phyloP scores from a whole-genome alignment of 2,113 vertebrate genomes.

The Epinephelus moara region DNA sequence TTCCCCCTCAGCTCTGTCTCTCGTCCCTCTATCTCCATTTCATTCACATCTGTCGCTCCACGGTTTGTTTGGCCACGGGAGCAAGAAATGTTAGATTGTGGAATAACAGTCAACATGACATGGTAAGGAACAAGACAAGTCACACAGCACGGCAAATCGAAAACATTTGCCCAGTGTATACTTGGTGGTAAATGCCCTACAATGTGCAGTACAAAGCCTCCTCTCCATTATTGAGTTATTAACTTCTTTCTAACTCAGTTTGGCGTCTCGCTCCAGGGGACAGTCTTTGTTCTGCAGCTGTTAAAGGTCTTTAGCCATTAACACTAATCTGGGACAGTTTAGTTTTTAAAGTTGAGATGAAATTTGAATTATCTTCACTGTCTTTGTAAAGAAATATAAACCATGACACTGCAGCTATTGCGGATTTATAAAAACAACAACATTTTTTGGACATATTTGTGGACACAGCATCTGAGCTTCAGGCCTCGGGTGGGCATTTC shows the following conservation, averaged over 20 bases:
- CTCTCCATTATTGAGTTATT: conserved; percentile 9
- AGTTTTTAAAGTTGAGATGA: background rate
- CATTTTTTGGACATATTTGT: background rate
- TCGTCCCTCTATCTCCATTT: conserved; percentile 26
- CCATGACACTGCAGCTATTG: background rate
- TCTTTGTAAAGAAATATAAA: background rate
- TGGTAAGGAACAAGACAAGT: conserved; percentile 42
- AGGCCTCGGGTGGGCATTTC: too few species aligned
- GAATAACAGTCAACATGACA: conserved; percentile 43
- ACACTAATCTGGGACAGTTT: background rate
- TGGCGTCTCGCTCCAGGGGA: conserved; percentile 1
- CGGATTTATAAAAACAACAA: too few species aligned
- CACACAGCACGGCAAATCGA: conserved; percentile 25
- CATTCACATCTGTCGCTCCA: conserved; percentile 1
- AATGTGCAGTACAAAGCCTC: background rate
- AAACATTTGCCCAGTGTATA: conserved; percentile 46
- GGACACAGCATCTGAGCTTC: background rate
- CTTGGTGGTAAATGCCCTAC: conserved; percentile 16
- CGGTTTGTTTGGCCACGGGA: conserved; percentile 56
- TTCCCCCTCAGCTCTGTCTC: conserved; percentile 23
- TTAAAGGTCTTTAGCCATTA: background rate
- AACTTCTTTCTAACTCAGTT: conserved; percentile 13
- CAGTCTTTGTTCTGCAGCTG: background rate
- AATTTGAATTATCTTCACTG: background rate
- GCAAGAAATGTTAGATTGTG: conserved; percentile 50